Percentiles rank a stretch among this genome's conserved stretches.
These are phyloP conservation scores for Colistium nudipinnis DNA, from an alignment of 2,113 vertebrate species.

Conservation along the genomic window DNA sequence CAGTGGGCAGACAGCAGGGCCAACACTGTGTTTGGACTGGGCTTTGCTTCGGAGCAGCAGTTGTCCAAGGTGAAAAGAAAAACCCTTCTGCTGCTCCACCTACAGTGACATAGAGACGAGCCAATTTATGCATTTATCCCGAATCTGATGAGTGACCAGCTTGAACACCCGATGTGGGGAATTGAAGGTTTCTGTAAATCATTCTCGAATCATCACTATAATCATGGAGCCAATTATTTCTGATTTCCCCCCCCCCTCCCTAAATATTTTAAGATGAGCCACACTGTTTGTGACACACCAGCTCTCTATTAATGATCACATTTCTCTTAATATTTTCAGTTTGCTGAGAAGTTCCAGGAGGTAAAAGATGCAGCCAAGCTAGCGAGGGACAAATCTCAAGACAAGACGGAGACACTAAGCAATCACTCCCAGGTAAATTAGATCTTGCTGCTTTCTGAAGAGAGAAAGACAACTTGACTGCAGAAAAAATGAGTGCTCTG, in stretches of 20 bases:
- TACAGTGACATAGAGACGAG: neutral
- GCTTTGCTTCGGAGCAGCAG: constrained; percentile 93
- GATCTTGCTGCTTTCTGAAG: constrained; percentile 23
- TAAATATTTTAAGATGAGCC: neutral
- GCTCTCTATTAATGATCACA: constrained; percentile 9
- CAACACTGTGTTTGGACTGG: constrained; percentile 96
- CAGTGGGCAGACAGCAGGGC: constrained; percentile 99
- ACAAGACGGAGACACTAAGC: constrained; percentile 91
- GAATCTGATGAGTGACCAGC: neutral
- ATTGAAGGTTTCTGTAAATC: neutral
- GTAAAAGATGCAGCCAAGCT: constrained; percentile 94
- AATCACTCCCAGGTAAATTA: constrained; percentile 91
- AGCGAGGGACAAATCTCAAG: constrained; percentile 94
- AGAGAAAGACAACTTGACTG: too few species aligned
- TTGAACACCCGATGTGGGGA: neutral
- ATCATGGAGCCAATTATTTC: constrained; percentile 5
- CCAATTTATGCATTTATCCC: neutral
- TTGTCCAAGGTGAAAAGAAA: constrained; percentile 88
- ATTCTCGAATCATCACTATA: neutral
- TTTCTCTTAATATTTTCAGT: constrained; percentile 81
- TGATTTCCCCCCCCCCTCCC: too few species aligned
- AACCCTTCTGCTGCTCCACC: neutral
- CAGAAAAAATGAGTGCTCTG: neutral
- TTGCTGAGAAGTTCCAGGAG: constrained; percentile 98
- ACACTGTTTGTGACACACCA: neutral